phyloP scores from a whole-genome alignment of 2,113 vertebrate genomes.

The Hyperoodon ampullatus region DNA sequence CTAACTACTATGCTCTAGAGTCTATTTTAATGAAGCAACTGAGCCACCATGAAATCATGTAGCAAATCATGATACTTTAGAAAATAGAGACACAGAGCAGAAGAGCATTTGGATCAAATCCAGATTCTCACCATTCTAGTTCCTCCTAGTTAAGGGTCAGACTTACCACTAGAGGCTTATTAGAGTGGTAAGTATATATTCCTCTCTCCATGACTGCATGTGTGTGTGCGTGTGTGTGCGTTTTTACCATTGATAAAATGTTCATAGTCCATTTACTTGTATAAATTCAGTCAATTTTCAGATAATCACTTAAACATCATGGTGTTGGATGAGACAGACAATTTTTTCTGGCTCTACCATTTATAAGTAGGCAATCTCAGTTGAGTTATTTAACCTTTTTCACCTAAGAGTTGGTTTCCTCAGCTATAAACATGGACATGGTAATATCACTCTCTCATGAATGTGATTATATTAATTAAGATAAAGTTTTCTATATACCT shows the following conservation, averaged over 20 bases:
- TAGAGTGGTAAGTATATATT: not conserved
- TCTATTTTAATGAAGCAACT: not conserved
- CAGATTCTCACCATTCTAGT: not conserved
- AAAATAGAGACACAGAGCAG: not conserved
- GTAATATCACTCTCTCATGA: not conserved
- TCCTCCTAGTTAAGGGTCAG: not conserved
- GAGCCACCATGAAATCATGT: not conserved
- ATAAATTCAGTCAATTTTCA: constrained; percentile 8
- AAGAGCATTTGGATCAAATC: not conserved
- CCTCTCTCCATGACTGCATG: not conserved
- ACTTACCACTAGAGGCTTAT: not conserved
- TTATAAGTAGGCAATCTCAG: not conserved
- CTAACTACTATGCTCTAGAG: not conserved
- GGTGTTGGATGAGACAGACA: not conserved
- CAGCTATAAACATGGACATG: not conserved
- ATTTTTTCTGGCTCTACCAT: not conserved
- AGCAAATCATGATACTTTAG: not conserved
- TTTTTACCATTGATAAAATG: not conserved
- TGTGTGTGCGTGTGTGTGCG: not conserved
- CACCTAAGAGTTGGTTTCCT: not conserved
- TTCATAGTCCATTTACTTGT: not conserved
- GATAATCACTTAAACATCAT: not conserved
- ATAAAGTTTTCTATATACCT: not conserved
- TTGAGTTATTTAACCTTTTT: not conserved
- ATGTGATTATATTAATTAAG: not conserved